Conservation (phyloP, 2,797 vertebrate genomes). For the Aplochiton taeniatus region DNA sequence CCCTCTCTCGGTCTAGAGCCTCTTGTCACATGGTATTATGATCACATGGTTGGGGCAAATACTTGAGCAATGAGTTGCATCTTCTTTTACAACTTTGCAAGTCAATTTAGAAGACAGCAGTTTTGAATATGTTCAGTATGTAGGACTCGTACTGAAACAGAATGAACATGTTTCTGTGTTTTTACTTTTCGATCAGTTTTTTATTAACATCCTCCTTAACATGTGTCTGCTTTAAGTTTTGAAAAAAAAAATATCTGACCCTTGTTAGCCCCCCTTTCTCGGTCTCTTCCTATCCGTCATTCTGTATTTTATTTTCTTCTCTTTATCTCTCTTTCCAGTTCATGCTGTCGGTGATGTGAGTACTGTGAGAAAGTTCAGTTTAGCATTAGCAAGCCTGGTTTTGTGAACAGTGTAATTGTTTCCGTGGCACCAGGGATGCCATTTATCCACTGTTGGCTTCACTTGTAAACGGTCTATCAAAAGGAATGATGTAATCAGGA, state of each 20-base stretch:
- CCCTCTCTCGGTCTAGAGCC: constrained; percentile 24
- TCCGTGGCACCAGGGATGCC: constrained; percentile 13
- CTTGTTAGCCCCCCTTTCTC: no score
- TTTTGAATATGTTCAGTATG: no score
- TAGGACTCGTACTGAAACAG: no score
- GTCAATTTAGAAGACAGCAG: no score
- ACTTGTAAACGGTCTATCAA: constrained; percentile 38
- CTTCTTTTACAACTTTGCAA: neutral
- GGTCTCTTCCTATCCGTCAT: no score
- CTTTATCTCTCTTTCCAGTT: neutral
- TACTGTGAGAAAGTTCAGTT: constrained; percentile 34
- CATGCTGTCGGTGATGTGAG: neutral
- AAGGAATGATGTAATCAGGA: constrained; percentile 43
- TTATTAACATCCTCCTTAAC: no score
- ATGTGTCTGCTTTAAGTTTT: no score
- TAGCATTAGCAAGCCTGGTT: constrained; percentile 2
- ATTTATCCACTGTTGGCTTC: constrained; percentile 29
- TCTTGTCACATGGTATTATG: constrained; percentile 51
- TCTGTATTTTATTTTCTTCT: no score
- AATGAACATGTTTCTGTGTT: no score
- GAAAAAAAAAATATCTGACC: no score
- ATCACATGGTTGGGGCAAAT: constrained; percentile 28
- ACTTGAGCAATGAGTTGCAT: constrained; percentile 6
- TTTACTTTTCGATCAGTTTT: no score
- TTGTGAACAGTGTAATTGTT: constrained; percentile 26